These are phyloP conservation scores for Zonotrichia leucophrys DNA, from an alignment of 2,113 vertebrate species.

Conservation along the genomic window DNA sequence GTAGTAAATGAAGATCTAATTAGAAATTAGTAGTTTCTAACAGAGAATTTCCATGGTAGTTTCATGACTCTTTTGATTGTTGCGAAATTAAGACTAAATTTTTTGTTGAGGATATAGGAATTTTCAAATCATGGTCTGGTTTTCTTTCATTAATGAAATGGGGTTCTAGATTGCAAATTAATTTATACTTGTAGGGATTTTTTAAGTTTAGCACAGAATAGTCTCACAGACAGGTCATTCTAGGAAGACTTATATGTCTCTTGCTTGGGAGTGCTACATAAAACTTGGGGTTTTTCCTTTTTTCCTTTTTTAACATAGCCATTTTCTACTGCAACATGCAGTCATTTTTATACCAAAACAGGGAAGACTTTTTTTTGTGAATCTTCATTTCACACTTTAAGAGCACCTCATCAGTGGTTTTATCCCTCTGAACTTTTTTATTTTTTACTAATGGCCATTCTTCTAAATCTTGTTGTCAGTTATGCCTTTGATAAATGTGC, in stretches of 20 bases:
- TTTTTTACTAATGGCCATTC: not conserved
- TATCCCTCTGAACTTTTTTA: not conserved
- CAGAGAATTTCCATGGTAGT: not conserved
- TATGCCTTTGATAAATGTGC: not conserved
- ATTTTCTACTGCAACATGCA: not conserved
- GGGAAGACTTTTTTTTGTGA: not conserved
- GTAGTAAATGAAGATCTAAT: not conserved
- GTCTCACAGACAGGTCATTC: not conserved
- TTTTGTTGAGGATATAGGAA: not conserved
- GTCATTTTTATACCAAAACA: not conserved
- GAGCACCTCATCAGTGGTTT: not conserved
- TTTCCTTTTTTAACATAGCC: not conserved
- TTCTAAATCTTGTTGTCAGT: not conserved
- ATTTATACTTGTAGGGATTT: not conserved
- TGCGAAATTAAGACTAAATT: not conserved
- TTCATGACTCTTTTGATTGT: not conserved
- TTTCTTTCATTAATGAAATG: not conserved
- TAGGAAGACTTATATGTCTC: not conserved
- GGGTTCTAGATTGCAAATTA: not conserved
- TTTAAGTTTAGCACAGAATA: not conserved
- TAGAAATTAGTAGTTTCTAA: not conserved
- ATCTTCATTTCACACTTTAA: not conserved
- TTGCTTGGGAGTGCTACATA: not conserved
- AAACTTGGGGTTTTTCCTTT: accelerated
- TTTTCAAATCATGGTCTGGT: not conserved